phyloP scores from a whole-genome alignment of 1,140 invertebrate species.

The Halesus radiatus region DNA sequence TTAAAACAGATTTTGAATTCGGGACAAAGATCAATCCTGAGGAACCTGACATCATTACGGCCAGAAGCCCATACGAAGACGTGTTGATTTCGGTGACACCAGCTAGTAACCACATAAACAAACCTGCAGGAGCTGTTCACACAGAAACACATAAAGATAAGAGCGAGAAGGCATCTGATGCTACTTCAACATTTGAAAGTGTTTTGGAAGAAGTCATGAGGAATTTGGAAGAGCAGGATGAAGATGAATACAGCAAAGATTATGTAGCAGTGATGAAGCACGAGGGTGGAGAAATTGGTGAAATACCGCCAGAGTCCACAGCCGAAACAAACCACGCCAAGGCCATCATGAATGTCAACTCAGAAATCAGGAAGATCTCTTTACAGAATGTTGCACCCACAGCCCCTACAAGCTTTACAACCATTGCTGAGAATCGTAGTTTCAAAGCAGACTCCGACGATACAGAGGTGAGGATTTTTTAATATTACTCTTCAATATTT shows the following conservation, averaged over 20 bases:
- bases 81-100: conserved; percentile 67
- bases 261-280: conserved; percentile 69
- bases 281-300: conserved; percentile 69
- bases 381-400: background rate
- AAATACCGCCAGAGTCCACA: conserved; percentile 62
- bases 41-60: conserved; percentile 67
- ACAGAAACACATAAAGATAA: conserved; percentile 10
- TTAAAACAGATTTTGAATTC: conserved; percentile 60
- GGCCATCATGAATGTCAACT: background rate
- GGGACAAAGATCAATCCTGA: conserved; percentile 59
- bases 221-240: conserved; percentile 69
- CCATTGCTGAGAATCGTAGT: conserved; percentile 33
- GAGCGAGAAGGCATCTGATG: conserved; percentile 60
- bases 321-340: conserved; percentile 13
- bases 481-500: background rate
- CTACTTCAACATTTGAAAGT: conserved; percentile 67
- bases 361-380: conserved; percentile 27
- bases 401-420: background rate
- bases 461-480: background rate
- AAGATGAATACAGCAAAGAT: conserved; percentile 68
- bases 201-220: conserved; percentile 71
- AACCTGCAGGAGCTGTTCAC: conserved; percentile 46
- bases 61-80: conserved; percentile 66
- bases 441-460: conserved; percentile 40
- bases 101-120: conserved; percentile 62